These are phyloP conservation scores for Mesitornis unicolor DNA, from an alignment of 2,113 vertebrate genomes.

Conservation along the genomic window DNA sequence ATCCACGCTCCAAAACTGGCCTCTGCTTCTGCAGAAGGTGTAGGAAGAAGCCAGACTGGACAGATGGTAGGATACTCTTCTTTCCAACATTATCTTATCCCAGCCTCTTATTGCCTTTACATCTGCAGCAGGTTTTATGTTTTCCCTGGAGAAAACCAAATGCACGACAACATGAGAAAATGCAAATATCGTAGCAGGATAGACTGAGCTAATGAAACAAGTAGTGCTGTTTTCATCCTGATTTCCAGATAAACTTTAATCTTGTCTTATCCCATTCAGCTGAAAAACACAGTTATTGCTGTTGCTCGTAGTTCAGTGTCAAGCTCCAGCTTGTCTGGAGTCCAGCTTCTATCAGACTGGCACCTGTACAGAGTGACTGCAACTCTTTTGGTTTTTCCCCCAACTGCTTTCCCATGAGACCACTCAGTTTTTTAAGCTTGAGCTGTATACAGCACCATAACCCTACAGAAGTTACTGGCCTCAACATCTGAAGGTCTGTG, in stretches of 20 bases:
- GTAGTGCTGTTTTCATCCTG: background rate
- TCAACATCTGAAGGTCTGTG: too few species aligned
- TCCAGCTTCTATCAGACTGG: background rate
- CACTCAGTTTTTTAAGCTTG: accelerated
- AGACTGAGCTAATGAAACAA: background rate
- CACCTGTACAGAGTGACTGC: background rate
- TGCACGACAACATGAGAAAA: background rate
- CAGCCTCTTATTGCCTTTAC: background rate
- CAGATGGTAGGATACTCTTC: background rate
- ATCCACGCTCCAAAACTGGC: accelerated
- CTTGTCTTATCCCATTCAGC: background rate
- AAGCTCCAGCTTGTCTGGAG: background rate
- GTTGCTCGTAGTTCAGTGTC: background rate
- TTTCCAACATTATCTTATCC: background rate
- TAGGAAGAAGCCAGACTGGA: background rate
- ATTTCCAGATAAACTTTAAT: background rate
- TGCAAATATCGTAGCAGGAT: background rate
- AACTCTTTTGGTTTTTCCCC: accelerated
- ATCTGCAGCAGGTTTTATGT: background rate
- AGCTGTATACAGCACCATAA: background rate
- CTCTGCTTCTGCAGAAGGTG: background rate
- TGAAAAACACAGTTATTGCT: background rate
- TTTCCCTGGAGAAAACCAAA: background rate
- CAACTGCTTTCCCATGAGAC: background rate
- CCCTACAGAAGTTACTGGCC: background rate